These are phyloP conservation scores for Lagothrix lagotricha DNA, from an alignment of 2,797 vertebrate species.

Conservation along the genomic window DNA sequence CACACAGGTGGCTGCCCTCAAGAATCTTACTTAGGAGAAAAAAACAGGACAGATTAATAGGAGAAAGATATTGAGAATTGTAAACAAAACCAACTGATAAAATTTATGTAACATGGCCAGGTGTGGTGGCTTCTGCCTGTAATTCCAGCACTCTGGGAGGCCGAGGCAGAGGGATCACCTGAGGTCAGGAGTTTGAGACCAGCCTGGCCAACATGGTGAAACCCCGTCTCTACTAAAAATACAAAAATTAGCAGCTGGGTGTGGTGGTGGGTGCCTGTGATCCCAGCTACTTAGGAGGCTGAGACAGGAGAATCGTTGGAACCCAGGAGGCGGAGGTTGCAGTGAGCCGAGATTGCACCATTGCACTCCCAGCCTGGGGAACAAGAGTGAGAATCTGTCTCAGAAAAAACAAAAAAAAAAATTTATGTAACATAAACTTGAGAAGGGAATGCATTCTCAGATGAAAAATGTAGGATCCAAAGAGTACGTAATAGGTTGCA, in stretches of 20 bases:
- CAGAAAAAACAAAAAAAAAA: no score
- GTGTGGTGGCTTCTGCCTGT: neutral
- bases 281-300: neutral
- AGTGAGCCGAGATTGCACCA: neutral
- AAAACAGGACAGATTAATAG: neutral
- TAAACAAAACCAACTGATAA: constrained; percentile 22
- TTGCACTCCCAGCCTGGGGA: neutral
- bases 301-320: neutral
- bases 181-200: neutral
- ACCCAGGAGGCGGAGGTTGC: neutral
- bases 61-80: neutral
- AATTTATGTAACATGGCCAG: neutral
- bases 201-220: neutral
- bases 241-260: neutral
- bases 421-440: neutral
- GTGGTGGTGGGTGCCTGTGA: neutral
- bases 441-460: neutral
- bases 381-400: neutral
- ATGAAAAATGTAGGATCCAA: constrained; percentile 31
- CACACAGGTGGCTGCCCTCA: neutral
- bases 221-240: neutral
- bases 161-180: neutral
- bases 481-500: neutral
- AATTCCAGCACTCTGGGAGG: neutral
- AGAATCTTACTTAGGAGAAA: constrained; percentile 34